phyloP scores from a whole-genome alignment of 2,113 vertebrate species.

The Ornithorhynchus anatinus region DNA sequence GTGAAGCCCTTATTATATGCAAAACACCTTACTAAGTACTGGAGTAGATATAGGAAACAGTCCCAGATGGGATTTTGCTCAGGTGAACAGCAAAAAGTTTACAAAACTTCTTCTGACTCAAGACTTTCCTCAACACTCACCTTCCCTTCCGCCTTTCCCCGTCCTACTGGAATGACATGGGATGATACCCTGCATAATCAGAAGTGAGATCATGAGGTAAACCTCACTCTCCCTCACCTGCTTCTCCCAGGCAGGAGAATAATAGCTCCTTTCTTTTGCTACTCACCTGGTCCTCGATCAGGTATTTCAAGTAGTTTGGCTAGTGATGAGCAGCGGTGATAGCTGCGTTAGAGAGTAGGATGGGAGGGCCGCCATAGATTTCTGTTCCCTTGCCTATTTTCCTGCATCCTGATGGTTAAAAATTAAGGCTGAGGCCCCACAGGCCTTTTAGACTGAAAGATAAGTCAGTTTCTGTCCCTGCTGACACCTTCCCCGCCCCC shows the following conservation, averaged over 20 bases:
- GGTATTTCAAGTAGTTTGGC: neutral
- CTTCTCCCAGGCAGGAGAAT: conserved; percentile 1
- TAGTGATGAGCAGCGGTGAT: neutral
- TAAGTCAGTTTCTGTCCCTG: too few relatives aligned
- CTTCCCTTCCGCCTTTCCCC: neutral
- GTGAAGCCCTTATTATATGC: too few relatives aligned
- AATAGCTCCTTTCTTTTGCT: neutral
- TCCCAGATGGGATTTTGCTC: too few relatives aligned
- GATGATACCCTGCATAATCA: neutral
- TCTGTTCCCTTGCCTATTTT: too few relatives aligned
- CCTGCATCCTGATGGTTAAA: neutral
- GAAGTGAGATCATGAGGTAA: neutral
- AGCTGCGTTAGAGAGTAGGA: neutral
- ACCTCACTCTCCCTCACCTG: neutral
- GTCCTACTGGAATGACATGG: neutral
- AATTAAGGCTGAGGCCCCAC: too few relatives aligned
- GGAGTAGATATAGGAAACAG: too few relatives aligned
- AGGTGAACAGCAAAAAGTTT: too few relatives aligned
- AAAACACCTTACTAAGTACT: too few relatives aligned
- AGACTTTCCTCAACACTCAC: neutral
- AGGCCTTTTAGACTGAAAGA: too few relatives aligned
- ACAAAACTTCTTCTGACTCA: neutral
- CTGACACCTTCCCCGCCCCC: too few relatives aligned
- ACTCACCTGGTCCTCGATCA: neutral
- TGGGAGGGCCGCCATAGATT: too few relatives aligned